Evolutionary conservation across 1,140 invertebrate species (phyloP).

Genomic region (Grapholita molesta): DNA sequence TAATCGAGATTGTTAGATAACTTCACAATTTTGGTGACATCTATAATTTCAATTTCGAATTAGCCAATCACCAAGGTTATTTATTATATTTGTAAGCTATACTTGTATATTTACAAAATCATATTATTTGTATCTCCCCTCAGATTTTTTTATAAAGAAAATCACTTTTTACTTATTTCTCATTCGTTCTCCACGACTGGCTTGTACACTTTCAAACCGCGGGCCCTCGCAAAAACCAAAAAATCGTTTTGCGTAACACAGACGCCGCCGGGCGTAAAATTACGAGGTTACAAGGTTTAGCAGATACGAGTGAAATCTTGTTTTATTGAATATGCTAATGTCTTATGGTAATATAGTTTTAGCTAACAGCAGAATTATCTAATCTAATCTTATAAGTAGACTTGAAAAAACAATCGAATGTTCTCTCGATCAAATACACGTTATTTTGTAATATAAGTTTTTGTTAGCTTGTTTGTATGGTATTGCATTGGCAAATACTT

Average conservation of each 20-base stretch:
- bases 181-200: constrained; percentile 6
- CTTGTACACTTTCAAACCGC: not conserved
- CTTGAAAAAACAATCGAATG: too few species aligned
- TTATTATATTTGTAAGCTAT: too few species aligned
- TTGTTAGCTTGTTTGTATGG: too few species aligned
- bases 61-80: too few species aligned
- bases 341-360: not conserved
- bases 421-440: too few species aligned
- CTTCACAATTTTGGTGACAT: too few species aligned
- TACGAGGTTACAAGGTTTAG: too few species aligned
- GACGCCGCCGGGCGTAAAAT: not conserved
- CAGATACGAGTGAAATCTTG: not conserved
- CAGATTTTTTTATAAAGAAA: not conserved
- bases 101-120: too few species aligned
- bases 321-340: not conserved
- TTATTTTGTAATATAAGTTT: too few species aligned
- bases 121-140: not conserved
- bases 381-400: not conserved
- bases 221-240: not conserved
- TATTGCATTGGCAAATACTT: not conserved
- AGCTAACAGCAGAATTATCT: not conserved
- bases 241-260: not conserved
- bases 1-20: too few species aligned
- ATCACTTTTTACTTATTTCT: constrained; percentile 4
- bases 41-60: too few species aligned